Evolutionary conservation across 2,113 vertebrate genomes (phyloP).

Genomic region (mouse (Mus musculus)): DNA sequence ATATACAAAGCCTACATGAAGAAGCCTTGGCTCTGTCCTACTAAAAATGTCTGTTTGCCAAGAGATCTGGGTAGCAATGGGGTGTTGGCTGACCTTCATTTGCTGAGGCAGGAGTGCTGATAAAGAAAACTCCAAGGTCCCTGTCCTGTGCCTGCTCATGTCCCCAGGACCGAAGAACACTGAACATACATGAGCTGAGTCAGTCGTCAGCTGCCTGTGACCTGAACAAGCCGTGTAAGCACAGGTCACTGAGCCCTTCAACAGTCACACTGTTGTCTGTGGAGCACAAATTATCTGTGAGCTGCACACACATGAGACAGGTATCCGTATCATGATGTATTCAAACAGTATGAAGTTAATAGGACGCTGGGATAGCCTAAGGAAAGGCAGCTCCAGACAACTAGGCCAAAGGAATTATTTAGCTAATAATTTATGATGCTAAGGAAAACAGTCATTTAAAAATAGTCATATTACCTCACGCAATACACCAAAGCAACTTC

Average conservation of each 20-base stretch:
- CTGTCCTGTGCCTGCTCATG: background rate
- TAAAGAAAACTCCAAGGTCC: slow-evolving; percentile 72
- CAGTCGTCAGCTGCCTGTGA: background rate
- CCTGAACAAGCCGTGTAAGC: background rate
- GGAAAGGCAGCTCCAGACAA: background rate
- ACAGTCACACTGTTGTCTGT: background rate
- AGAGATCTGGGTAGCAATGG: slow-evolving; percentile 92
- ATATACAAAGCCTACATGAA: background rate
- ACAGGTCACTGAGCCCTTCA: no score
- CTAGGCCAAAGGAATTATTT: background rate
- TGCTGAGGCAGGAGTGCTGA: slow-evolving; percentile 94
- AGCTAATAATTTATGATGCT: background rate
- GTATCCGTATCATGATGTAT: background rate
- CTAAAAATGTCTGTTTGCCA: slow-evolving; percentile 88
- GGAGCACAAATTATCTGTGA: no score
- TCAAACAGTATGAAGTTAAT: background rate
- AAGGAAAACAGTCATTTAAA: background rate
- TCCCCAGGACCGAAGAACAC: background rate
- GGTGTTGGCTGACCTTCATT: slow-evolving; percentile 86
- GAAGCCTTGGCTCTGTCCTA: background rate
- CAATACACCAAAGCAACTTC: background rate
- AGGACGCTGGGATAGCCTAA: background rate
- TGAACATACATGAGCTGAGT: no score
- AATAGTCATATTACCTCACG: background rate
- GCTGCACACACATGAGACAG: no score